A percentile compares a stretch with the other conserved stretches of the same genome.
Conservation (phyloP, 2,888 invertebrate genomes). For the Loripinus fragilis region DNA sequence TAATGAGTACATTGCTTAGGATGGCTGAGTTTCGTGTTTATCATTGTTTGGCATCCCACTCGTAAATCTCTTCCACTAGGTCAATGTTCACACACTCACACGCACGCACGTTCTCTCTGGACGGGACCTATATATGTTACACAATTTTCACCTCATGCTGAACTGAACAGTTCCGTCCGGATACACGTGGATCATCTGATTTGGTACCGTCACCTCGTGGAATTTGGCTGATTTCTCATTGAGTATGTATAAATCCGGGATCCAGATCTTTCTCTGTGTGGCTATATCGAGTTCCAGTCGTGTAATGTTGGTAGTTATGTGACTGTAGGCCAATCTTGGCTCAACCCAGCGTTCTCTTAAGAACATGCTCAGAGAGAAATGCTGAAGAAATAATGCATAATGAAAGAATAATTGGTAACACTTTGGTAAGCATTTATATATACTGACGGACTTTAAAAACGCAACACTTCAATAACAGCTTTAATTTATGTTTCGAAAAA, state of each 20-base stretch:
- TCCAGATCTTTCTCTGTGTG: constrained; percentile 30
- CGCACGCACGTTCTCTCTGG: too few species aligned
- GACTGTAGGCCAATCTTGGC: constrained; percentile 31
- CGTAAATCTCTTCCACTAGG: too few species aligned
- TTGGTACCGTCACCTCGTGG: constrained; percentile 47
- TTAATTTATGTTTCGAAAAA: too few species aligned
- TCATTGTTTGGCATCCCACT: too few species aligned
- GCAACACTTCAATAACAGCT: too few species aligned
- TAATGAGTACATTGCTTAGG: too few species aligned
- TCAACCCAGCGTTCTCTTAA: constrained; percentile 50
- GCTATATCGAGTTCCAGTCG: constrained; percentile 29
- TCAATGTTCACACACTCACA: too few species aligned
- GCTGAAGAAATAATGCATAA: constrained; percentile 40
- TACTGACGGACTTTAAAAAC: too few species aligned
- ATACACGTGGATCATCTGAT: constrained; percentile 49
- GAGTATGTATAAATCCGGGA: constrained; percentile 46
- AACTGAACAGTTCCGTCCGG: constrained; percentile 49
- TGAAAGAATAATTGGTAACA: too few species aligned
- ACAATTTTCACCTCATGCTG: constrained; percentile 34
- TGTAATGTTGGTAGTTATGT: constrained; percentile 21
- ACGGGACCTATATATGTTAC: too few species aligned
- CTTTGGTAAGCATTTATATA: too few species aligned
- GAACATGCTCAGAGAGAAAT: constrained; percentile 55
- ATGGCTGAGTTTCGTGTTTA: too few species aligned
- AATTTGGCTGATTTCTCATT: constrained; percentile 45